phyloP scores from a whole-genome alignment of 2,797 vertebrate genomes.

The Karalla daura region DNA sequence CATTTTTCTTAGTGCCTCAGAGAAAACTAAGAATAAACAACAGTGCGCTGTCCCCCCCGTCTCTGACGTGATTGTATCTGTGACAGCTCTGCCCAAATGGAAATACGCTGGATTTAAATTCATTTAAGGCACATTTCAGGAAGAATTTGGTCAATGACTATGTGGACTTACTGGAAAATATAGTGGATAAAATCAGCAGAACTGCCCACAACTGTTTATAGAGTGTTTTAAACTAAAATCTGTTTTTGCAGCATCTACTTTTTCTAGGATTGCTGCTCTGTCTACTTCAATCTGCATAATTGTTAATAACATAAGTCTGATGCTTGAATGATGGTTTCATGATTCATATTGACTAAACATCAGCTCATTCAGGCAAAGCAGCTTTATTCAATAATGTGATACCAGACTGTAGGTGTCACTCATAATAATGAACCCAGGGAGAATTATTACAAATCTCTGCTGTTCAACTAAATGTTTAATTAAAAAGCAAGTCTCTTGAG shows the following conservation, averaged over 20 bases:
- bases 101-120: constrained; percentile 53
- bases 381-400: neutral
- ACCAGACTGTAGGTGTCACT: neutral
- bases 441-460: neutral
- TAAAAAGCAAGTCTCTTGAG: neutral
- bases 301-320: constrained; percentile 17
- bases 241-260: constrained; percentile 40
- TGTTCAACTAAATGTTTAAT: neutral
- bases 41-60: constrained; percentile 62
- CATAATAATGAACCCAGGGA: neutral
- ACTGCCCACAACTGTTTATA: constrained; percentile 41
- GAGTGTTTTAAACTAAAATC: constrained; percentile 31
- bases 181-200: constrained; percentile 12
- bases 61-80: constrained; percentile 58
- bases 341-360: neutral
- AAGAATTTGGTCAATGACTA: constrained; percentile 8
- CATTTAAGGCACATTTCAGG: constrained; percentile 26
- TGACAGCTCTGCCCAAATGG: constrained; percentile 40
- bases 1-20: constrained; percentile 57
- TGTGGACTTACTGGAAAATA: constrained; percentile 29
- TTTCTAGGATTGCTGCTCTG: constrained; percentile 24
- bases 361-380: neutral
- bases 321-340: neutral
- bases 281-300: neutral
- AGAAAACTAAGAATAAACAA: constrained; percentile 74